phyloP scores from a whole-genome alignment of 2,797 vertebrate species.

The Rhinogobio ventralis region DNA sequence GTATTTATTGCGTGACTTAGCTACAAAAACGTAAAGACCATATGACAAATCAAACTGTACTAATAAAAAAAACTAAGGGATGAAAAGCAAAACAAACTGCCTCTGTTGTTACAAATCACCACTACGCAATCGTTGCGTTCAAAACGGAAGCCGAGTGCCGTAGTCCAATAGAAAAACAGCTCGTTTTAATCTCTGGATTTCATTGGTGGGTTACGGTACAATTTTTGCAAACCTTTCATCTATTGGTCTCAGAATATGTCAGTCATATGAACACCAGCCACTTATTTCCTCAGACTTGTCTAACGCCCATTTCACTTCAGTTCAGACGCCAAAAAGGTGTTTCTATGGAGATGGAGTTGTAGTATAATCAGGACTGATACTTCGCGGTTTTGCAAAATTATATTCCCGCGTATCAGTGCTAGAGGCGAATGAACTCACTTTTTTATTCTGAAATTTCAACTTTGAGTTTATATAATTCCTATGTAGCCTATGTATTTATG shows the following conservation, averaged over 20 bases:
- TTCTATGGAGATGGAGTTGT: constrained; percentile 55
- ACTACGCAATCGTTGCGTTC: background rate
- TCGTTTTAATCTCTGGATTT: background rate
- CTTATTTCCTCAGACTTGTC: background rate
- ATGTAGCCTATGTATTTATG: too few species aligned
- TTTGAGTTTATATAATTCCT: background rate
- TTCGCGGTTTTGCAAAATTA: constrained; percentile 24
- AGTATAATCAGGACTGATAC: background rate
- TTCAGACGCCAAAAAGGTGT: constrained; percentile 30
- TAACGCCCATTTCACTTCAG: background rate
- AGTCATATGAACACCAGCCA: constrained; percentile 11
- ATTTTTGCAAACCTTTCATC: accelerated
- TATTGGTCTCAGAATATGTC: constrained; percentile 29
- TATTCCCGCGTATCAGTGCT: constrained; percentile 11
- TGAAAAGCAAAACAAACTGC: constrained; percentile 21
- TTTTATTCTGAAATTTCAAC: background rate
- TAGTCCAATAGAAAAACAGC: constrained; percentile 45
- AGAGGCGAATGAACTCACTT: background rate
- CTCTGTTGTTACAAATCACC: background rate
- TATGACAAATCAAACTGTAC: background rate
- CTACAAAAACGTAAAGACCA: background rate
- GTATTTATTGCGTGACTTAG: background rate
- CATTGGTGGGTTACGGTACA: constrained; percentile 17
- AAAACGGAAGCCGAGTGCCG: constrained; percentile 43
- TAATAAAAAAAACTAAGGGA: background rate